Percentiles rank a stretch among this genome's conserved stretches.
These are phyloP conservation scores for Agrochola circellaris DNA, from an alignment of 2,888 invertebrate species.

Conservation along the genomic window DNA sequence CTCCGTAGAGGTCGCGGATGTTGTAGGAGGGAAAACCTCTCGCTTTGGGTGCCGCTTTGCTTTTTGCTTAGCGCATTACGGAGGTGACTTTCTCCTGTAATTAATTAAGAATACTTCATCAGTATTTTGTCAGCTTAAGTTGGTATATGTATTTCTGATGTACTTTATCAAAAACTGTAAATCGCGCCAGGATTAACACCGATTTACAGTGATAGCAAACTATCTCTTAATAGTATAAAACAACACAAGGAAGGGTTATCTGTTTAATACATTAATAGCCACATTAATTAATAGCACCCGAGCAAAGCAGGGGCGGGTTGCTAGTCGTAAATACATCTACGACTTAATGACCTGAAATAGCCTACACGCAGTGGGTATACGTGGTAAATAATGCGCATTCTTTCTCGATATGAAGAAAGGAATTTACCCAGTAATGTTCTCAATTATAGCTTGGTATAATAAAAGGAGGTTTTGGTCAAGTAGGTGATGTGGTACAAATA, in stretches of 20 bases:
- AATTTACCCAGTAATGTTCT: neutral
- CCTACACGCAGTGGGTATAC: neutral
- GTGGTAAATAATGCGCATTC: neutral
- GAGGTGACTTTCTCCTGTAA: slow-evolving; percentile 87
- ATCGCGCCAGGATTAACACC: no score
- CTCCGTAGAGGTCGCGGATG: slow-evolving; percentile 84
- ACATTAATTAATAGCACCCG: neutral
- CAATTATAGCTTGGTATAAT: neutral
- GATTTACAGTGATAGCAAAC: neutral
- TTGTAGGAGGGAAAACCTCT: slow-evolving; percentile 85
- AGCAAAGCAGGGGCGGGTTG: no score
- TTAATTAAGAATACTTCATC: neutral
- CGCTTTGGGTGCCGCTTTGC: slow-evolving; percentile 75
- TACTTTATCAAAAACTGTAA: no score
- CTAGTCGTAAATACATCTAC: slow-evolving; percentile 10
- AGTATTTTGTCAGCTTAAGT: neutral
- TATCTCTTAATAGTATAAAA: neutral
- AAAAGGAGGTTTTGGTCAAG: neutral
- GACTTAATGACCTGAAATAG: slow-evolving; percentile 15
- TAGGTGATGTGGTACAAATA: no score
- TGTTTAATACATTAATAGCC: neutral
- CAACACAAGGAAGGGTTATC: neutral
- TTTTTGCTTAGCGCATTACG: slow-evolving; percentile 85
- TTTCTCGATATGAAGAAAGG: slow-evolving; percentile 5
- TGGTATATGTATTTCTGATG: no score